A percentile compares a stretch with the other conserved stretches of the same genome.
Evolutionary conservation across 2,113 vertebrate genomes (phyloP).

Genomic region (Myotis yumanensis): DNA sequence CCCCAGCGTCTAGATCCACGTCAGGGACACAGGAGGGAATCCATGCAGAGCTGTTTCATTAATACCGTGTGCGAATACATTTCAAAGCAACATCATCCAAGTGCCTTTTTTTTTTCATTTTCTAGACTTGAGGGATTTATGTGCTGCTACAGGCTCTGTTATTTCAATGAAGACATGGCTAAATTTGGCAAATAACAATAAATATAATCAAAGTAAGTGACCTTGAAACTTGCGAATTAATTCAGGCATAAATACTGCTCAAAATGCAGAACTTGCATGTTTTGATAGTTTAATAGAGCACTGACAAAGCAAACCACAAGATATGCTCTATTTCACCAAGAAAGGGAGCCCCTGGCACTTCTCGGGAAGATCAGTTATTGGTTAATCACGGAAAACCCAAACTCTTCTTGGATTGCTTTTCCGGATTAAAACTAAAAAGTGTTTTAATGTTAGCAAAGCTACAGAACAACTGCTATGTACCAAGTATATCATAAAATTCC

Average conservation of each 20-base stretch:
- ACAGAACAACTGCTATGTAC: background rate
- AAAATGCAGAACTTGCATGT: conserved; percentile 45
- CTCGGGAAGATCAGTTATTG: conserved; percentile 34
- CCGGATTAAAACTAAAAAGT: conserved; percentile 26
- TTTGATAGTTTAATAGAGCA: conserved; percentile 66
- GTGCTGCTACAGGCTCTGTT: background rate
- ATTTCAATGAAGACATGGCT: background rate
- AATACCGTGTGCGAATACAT: background rate
- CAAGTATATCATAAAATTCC: background rate
- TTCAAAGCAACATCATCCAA: background rate
- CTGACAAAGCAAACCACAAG: conserved; percentile 60
- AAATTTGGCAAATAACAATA: conserved; percentile 47
- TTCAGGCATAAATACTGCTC: conserved; percentile 60
- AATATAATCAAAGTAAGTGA: conserved; percentile 60
- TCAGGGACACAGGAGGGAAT: background rate
- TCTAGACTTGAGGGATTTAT: background rate
- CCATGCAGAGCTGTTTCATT: background rate
- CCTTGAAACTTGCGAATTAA: conserved; percentile 63
- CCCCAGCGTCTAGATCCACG: background rate
- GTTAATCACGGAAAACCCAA: conserved; percentile 50
- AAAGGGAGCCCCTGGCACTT: conserved; percentile 10
- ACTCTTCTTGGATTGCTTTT: background rate
- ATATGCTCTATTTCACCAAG: conserved; percentile 70
- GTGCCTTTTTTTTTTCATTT: background rate
- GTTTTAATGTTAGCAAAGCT: background rate